Conservation (phyloP, 23 tunicate genomes). For the Ciona savignyi region DNA sequence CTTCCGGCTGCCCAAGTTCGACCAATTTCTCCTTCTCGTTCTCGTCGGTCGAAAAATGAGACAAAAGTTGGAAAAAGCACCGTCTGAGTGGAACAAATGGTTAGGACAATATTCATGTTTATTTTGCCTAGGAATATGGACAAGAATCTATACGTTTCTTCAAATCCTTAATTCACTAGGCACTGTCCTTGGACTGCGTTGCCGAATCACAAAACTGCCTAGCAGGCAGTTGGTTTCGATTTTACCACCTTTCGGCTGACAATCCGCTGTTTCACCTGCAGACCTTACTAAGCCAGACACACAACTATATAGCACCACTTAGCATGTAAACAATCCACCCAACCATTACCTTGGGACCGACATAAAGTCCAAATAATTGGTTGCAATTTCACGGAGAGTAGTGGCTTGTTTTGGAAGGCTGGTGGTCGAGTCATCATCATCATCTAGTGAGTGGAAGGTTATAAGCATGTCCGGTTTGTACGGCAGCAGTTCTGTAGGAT, state of each 20-base stretch:
- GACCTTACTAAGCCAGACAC: too few species aligned
- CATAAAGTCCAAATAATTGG: conserved; percentile 57
- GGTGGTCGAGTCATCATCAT: conserved; percentile 7
- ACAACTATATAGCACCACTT: too few species aligned
- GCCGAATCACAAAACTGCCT: too few species aligned
- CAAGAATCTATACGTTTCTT: too few species aligned
- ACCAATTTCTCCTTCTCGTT: conserved; percentile 66
- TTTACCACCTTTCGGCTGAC: too few species aligned
- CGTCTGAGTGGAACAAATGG: conserved; percentile 31
- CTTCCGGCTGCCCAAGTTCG: conserved; percentile 84
- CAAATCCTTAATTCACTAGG: too few species aligned
- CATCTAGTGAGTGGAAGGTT: conserved; percentile 15
- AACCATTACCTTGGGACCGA: conserved; percentile 84
- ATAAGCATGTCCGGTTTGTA: conserved; percentile 28
- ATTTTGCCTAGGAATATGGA: too few species aligned
- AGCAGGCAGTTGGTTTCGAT: too few species aligned
- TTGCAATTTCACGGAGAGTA: conserved; percentile 55
- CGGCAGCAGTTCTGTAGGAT: conserved; percentile 35
- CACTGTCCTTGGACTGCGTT: too few species aligned
- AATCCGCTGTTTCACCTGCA: too few species aligned
- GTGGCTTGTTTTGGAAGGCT: conserved; percentile 19
- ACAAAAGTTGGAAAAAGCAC: conserved; percentile 55
- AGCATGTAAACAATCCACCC: too few species aligned
- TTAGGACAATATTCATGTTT: too few species aligned
- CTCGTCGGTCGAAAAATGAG: conserved; percentile 50